Evolutionary conservation across 2,888 invertebrate species (phyloP).

Genomic region (Caenorhabditis sp.): DNA sequence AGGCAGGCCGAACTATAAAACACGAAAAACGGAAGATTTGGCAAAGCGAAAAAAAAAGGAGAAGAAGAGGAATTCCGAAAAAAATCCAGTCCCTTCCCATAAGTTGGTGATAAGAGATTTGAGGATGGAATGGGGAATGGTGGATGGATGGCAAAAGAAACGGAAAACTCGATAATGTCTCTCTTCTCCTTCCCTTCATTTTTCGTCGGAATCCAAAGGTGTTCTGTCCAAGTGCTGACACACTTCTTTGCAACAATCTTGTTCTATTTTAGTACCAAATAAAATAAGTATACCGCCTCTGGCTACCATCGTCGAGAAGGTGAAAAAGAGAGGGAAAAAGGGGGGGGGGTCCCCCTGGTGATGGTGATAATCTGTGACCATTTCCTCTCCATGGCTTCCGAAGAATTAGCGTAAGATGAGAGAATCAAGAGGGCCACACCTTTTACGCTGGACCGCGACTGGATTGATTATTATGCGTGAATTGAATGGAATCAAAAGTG

Average conservation of each 20-base stretch:
- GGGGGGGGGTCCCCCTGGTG: too few relatives aligned
- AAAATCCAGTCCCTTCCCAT: slow-evolving; percentile 41
- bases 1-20: too few relatives aligned
- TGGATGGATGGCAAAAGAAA: slow-evolving; percentile 26
- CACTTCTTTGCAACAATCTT: slow-evolving; percentile 53
- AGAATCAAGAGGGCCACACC: slow-evolving; percentile 21
- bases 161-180: slow-evolving; percentile 46
- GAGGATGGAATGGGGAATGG: slow-evolving; percentile 11
- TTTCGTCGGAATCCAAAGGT: too few relatives aligned
- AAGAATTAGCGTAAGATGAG: too few relatives aligned
- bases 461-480: slow-evolving; percentile 58
- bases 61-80: slow-evolving; percentile 39
- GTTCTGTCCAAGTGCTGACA: slow-evolving; percentile 48
- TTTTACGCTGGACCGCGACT: slow-evolving; percentile 30
- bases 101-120: slow-evolving; percentile 46
- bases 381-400: too few relatives aligned
- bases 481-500: slow-evolving; percentile 18
- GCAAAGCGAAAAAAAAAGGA: too few relatives aligned
- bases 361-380: too few relatives aligned
- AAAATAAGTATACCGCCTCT: not conserved
- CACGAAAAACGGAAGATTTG: too few relatives aligned
- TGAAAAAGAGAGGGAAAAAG: too few relatives aligned
- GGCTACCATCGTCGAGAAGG: too few relatives aligned
- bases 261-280: slow-evolving; percentile 45
- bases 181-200: too few relatives aligned